Evolutionary conservation across 2,113 vertebrate genomes (phyloP), one percentile per base, ranked within the genome.

Genomic region (Neodontobutis hainanensis): DNA sequence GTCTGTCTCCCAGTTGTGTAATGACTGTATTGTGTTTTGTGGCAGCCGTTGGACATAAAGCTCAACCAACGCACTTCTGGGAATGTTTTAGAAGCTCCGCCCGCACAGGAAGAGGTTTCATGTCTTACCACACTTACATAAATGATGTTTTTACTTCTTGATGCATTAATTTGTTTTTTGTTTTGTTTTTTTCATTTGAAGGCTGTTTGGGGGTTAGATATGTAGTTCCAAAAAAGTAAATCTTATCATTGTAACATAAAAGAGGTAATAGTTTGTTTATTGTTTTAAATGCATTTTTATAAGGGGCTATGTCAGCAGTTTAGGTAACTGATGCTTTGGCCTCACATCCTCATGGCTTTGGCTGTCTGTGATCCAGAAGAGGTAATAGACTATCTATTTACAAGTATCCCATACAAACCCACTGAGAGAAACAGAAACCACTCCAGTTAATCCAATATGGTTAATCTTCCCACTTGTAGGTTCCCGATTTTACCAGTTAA

Each of bases 11-110:
- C 34, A 14, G 64, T 80, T 84, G 81, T 40, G 32, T 77, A 85
- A 86, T 78, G 51, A 48, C 34, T 64, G 55, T 64, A 79, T 74
- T 73, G 73, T 77, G 50, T 73, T 78, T 56, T 35, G 57, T 61
- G 42, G 61, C 63, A 69, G 70, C 36, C 4, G 2, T 45, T 63
- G 48, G 44, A 74, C 59, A 57, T 71, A 69, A 66, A 72, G 71
- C 49, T 40, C 45, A 68, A 61, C 49, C 14, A 0, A 10, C 55
- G 61, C 51, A 50, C 56, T 62, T 69, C 61, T 48, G 51, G 35
- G 68, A 71, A 56, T 47, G 43, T 59, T 52, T 55, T 36, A 57
- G 40, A 69, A 43, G 15, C 42, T 19, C 5, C 15, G 36, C 55
- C 5, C 15, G n/a, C 55, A 40, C 11, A 47, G 15, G 4, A 5